phyloP scores from a whole-genome alignment of 1,140 invertebrate genomes.

The Oppia nitens region DNA sequence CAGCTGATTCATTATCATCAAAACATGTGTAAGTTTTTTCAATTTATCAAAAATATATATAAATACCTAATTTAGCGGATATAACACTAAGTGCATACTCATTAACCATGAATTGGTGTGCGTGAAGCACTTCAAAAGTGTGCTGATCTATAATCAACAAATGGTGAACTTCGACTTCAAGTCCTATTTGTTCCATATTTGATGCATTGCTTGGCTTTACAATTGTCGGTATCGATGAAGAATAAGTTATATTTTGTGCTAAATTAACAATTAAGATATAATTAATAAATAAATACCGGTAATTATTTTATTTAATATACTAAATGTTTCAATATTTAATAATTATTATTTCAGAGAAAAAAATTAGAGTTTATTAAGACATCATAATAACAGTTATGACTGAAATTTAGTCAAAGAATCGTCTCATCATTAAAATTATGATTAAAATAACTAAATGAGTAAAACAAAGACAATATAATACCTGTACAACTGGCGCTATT shows the following conservation, averaged over 20 bases:
- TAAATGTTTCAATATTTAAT: neutral
- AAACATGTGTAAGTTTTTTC: neutral
- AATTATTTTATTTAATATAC: neutral
- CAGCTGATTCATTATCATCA: conserved; percentile 30
- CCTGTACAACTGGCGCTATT: conserved; percentile 51
- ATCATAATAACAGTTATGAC: too few species aligned
- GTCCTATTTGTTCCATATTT: conserved; percentile 38
- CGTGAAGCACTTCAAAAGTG: conserved; percentile 88
- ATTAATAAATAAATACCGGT: neutral
- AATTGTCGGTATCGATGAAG: conserved; percentile 12
- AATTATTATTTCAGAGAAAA: neutral
- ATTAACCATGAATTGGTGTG: conserved; percentile 68
- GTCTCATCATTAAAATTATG: neutral
- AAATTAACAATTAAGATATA: neutral
- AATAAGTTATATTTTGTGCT: conserved; percentile 17
- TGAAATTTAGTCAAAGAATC: neutral
- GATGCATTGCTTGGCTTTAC: conserved; percentile 25
- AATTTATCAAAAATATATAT: too few species aligned
- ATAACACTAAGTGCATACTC: conserved; percentile 79
- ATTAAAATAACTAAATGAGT: too few species aligned
- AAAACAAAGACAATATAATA: neutral
- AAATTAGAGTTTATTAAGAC: neutral
- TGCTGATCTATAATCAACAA: conserved; percentile 87
- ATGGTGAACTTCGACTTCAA: conserved; percentile 82
- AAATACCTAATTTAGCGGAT: conserved; percentile 63